Conservation (phyloP, 2,888 invertebrate genomes). For the Hyposoter didymator region DNA sequence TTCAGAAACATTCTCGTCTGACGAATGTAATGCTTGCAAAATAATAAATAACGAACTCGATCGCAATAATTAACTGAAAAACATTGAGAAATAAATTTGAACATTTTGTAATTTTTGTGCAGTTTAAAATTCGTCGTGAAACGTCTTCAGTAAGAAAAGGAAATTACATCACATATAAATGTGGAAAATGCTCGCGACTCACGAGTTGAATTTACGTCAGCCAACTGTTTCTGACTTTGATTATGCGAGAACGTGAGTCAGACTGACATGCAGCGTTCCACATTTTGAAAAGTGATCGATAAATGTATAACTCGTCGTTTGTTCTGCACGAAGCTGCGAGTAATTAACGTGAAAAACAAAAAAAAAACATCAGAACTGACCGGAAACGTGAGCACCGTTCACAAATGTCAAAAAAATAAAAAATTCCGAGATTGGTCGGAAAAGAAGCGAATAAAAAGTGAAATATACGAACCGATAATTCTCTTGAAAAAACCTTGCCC, state of each 20-base stretch:
- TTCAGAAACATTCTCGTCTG: not conserved
- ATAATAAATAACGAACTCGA: not conserved
- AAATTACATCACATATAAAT: not conserved
- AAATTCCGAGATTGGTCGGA: not conserved
- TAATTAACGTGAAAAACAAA: too few species aligned
- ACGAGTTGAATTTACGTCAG: not conserved
- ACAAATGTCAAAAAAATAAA: not conserved
- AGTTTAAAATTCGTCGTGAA: not conserved
- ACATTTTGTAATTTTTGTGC: too few species aligned
- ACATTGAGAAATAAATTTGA: not conserved
- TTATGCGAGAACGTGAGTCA: slow-evolving; percentile 52
- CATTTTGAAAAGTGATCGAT: slow-evolving; percentile 58
- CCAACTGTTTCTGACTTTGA: slow-evolving; percentile 43
- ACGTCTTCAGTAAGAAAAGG: not conserved
- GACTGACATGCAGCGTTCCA: slow-evolving; percentile 40
- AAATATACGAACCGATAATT: not conserved
- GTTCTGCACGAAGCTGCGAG: not conserved
- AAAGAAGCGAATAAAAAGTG: not conserved
- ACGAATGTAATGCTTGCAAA: not conserved
- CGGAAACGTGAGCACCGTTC: not conserved
- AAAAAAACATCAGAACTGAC: too few species aligned
- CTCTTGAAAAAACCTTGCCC: not conserved
- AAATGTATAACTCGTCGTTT: slow-evolving; percentile 14
- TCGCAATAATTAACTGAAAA: not conserved
- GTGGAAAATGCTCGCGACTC: not conserved